Evolutionary conservation across 2,113 vertebrate species (phyloP), one percentile per base, ranked within the genome.

Genomic region (Rallus limicola): DNA sequence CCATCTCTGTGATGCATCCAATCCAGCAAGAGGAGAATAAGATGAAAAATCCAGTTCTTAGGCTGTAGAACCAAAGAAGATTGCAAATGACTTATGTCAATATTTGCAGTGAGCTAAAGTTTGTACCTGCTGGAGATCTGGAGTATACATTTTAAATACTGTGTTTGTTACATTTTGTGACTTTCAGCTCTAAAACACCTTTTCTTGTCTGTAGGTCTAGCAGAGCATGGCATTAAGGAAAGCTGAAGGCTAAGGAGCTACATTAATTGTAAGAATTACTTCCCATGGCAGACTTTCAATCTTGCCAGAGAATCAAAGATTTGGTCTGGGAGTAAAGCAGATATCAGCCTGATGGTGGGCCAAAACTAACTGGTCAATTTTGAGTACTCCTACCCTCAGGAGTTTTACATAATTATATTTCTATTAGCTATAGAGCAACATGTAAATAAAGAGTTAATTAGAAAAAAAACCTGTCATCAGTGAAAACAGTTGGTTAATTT

Each of bases 391-490:
- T 63, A 24, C 23, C 38, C 17, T 46, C 29, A 50, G 26, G 5
- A 77, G 29, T 72, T 88, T 88, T 86, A 6, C 40, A 46, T 11
- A 38, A 16, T 46, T 85, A 1, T 6, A n/a, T 36, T 86, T 90
- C 8, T 88, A 25, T 67, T 63, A 83, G 11, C 20, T 74, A 24
- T 70, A 86, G 81, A 82, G 26, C 38, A 87, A 28, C 10, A 38
- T 16, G 21, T 42, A 24, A 87, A 16, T 13, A 72, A 79, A 79
- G 5, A 42, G 9, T 33, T 75, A 88, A 82, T 60, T 60, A 82
- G 13, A 58, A 76, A 55, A 44, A 33, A 2, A 0, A 0, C 16
- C 15, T 40, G 3, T 50, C 17, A 55, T 48, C 4, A 18, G 11
- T 31, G 36, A 69, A 50, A 38, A 77, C 9, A 50, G 3, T 40